Base-by-base conservation (phyloP, 1,140 invertebrate species). In the Bombus waltoni region DNA sequence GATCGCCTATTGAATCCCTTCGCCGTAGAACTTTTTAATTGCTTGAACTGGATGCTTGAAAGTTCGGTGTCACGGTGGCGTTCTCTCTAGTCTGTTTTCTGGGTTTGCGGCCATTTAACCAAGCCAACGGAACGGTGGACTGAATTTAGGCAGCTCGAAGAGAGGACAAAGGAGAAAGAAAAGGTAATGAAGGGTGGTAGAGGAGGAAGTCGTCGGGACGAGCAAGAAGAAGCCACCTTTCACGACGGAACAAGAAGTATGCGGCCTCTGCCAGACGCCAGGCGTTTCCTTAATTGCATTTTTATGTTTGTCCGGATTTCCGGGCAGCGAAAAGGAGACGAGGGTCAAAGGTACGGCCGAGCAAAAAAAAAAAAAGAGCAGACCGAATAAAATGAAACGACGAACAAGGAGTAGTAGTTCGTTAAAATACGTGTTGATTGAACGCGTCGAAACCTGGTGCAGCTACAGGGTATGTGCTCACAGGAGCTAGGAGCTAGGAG, bases 221-320 rank as follows among this genome's bases (percentile, higher is more conserved):
- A 38, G 77, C 10, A 89, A 66, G 70, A 78, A 86, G 74, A 78
- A 83, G 83, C 59, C 44, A 79, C 57, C 70, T 85, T 87, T 85
- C 78, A 87, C 78, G 44, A 68, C 38, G 75, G 35, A 4, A 44
- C 22, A 42, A 53, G 42, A 35, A 68, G 70, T 79, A 77, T 66
- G 88, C 74, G 68, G 80, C 66, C 74, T 38, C 57, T 71, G 84
- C 87, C 83, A 87, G 81, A 88, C 80, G 87, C 76, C 88, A 86
- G 90, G 90, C 93, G 90, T 93, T 93, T 93, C 91, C 93, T 94
- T 94, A 94, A 94, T 94, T 94, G 93, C 93, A 94, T 94, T 94
- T 94, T 94, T 93, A 94, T 94, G 93, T 92, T 91, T 83, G 87
- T 81, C 78, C 77, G 91, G 90, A 94, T 93, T 94, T 93, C 87